phyloP scores from a whole-genome alignment of 2,113 vertebrate genomes.

The Bungarus multicinctus region DNA sequence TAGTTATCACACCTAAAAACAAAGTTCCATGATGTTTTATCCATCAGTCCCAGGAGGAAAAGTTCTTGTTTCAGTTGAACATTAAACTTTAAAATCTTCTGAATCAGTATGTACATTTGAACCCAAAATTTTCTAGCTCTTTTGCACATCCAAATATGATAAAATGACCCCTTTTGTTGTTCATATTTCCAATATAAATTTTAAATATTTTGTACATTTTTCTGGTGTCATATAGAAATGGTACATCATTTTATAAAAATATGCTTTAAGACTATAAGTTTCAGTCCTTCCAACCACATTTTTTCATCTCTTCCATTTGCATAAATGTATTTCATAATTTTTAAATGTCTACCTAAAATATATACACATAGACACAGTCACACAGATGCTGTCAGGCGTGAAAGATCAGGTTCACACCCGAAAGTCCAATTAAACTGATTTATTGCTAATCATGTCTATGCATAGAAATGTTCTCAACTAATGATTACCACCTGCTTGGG shows the following conservation, averaged over 20 bases:
- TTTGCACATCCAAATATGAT: background rate
- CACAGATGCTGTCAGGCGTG: background rate
- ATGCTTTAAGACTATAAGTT: background rate
- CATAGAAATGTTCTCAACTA: background rate
- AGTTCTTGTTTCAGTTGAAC: background rate
- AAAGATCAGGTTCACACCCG: background rate
- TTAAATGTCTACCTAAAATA: background rate
- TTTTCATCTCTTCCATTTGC: background rate
- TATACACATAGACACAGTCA: background rate
- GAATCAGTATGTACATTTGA: background rate
- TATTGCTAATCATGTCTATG: background rate
- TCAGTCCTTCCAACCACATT: background rate
- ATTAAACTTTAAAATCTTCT: background rate
- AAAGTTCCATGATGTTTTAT: background rate
- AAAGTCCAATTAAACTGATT: background rate
- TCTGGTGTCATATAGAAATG: background rate
- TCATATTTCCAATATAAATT: background rate
- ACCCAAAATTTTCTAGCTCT: background rate
- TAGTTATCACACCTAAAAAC: background rate
- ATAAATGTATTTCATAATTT: background rate
- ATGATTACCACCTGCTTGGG: background rate
- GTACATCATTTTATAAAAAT: background rate
- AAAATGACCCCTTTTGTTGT: background rate
- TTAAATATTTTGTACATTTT: background rate
- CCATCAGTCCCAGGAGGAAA: background rate